Evolutionary conservation across 2,797 vertebrate genomes (phyloP).

Genomic region (Coregonus suidteri): DNA sequence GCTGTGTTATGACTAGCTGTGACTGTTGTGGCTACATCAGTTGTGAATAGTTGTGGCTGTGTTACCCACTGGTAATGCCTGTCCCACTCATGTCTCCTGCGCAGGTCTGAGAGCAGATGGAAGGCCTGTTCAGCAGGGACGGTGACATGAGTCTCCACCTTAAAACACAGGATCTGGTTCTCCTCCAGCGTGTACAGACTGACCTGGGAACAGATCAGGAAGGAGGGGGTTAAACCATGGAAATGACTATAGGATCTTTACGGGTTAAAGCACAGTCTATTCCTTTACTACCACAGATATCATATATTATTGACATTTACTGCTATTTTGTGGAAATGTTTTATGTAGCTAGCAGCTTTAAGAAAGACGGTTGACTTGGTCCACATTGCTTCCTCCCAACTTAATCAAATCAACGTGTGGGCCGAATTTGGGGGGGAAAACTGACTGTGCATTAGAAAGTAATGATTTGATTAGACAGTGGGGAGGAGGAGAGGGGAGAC

Average conservation of each 20-base stretch:
- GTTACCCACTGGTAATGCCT: conserved; percentile 84
- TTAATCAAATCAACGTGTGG: conserved; percentile 26
- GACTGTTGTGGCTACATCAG: background rate
- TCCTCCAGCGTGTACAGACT: conserved; percentile 90
- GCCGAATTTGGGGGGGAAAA: background rate
- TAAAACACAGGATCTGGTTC: conserved; percentile 89
- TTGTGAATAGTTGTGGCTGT: background rate
- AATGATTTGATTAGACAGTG: background rate
- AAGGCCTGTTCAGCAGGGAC: conserved; percentile 82
- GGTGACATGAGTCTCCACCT: conserved; percentile 83
- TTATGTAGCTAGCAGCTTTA: background rate
- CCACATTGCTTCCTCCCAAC: background rate
- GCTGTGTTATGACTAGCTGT: background rate
- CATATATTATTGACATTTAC: background rate
- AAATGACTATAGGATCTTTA: background rate
- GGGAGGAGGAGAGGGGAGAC: background rate
- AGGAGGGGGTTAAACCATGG: background rate
- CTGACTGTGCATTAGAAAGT: background rate
- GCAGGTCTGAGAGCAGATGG: conserved; percentile 87
- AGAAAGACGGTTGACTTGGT: conserved; percentile 4
- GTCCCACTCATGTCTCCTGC: conserved; percentile 88
- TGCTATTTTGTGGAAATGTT: too few species aligned
- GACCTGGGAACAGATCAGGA: conserved; percentile 74
- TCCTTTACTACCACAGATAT: too few species aligned
- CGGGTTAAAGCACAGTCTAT: background rate